Evolutionary conservation across 2,797 vertebrate species (phyloP), one percentile per base, ranked within the genome.

Genomic region (Pseudochaenichthys georgianus): DNA sequence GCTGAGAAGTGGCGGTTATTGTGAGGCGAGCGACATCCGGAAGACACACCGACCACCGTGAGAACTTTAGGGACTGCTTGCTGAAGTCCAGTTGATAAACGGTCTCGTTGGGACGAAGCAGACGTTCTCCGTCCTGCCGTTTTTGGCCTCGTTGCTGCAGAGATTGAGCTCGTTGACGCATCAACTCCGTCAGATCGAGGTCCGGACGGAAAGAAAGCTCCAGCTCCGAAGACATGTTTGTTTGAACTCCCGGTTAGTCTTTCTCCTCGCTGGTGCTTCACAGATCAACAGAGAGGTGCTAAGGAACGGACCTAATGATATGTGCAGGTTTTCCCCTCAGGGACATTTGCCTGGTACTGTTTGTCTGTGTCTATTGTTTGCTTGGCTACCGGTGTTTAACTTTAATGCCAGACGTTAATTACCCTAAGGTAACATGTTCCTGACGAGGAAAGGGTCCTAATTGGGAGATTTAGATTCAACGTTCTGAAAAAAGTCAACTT

Each of bases 1-100:
- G 96, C 93, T 99, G 98, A 1, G 97, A 99, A 58, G 95, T 99
- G 72, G 96, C 97, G 0, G 93, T 96, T 90, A 98, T 55, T 0
- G 78, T 95, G 70, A 97, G 94, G 73, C 92, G 95, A 0, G 97
- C 97, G 0, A 85, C 62, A n/a, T 80, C 88, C 17, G 90, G 81
- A 80, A 98, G 86, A 17, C n/a, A 74, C 23, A 98, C 86, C 0
- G 82, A 81, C 98, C 97, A 98, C 78, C 70, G 92, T 0, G 91
- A 89, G 64, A 98, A 98, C 13, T 1, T 62, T 31, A 99, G 94
- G 21, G 83, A 80, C 80, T 95, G 97, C 41, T 95, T 90, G 62
- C 58, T 53, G 92, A 99, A 99, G 87, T 98, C 96, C 51, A 99
- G 86, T 0, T 94, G 91, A 91, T 96, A 99, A 45, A 99, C 64